A percentile compares a stretch with the other conserved stretches of the same genome.
Conservation (phyloP, 2,797 vertebrate species). For the Hydrophis major region DNA sequence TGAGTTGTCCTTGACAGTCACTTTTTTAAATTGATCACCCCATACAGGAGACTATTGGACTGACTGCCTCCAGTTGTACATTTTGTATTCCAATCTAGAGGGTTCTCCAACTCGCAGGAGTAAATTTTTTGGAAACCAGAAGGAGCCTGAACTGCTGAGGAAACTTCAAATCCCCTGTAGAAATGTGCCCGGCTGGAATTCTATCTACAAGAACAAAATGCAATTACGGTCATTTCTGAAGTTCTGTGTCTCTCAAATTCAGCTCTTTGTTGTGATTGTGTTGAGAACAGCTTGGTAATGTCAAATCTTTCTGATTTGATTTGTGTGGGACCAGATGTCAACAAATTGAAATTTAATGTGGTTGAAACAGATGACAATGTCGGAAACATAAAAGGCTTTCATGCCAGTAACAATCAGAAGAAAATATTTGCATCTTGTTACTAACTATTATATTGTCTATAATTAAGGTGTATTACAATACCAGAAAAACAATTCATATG, state of each 20-base stretch:
- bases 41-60: not conserved
- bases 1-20: not conserved
- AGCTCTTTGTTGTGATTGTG: constrained; percentile 48
- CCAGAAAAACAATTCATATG: constrained; percentile 27
- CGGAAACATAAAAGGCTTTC: constrained; percentile 60
- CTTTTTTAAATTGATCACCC: not conserved
- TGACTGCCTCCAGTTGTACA: not conserved
- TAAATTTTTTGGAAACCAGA: not conserved
- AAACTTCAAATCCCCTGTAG: not conserved
- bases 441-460: constrained; percentile 36
- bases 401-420: constrained; percentile 62
- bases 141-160: not conserved
- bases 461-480: constrained; percentile 41
- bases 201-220: not conserved
- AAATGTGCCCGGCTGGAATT: not conserved
- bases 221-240: constrained; percentile 24
- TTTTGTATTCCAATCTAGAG: not conserved
- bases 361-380: constrained; percentile 62
- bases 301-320: constrained; percentile 65
- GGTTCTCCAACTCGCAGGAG: not conserved
- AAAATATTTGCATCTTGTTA: constrained; percentile 55
- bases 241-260: constrained; percentile 41
- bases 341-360: constrained; percentile 66
- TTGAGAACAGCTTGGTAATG: constrained; percentile 48
- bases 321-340: constrained; percentile 63